These are phyloP conservation scores for Catocala sponsa DNA, from an alignment of 2,888 invertebrate genomes.

Conservation along the genomic window DNA sequence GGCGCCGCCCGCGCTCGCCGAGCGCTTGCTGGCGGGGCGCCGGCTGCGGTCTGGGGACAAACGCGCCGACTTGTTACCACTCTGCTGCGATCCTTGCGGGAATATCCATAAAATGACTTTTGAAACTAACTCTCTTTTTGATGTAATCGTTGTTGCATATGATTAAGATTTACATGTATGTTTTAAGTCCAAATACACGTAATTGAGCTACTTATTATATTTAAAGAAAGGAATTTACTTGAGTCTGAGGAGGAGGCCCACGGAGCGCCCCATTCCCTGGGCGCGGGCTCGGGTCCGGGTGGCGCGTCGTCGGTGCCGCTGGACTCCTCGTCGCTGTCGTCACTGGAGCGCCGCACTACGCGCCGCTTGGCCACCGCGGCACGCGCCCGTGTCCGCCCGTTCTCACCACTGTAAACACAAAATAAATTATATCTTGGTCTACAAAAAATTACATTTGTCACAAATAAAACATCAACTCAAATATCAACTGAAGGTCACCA, in stretches of 20 bases:
- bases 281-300: constrained; percentile 82
- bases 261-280: constrained; percentile 86
- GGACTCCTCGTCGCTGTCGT: constrained; percentile 84
- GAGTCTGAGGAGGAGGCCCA: constrained; percentile 84
- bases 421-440: too few species aligned
- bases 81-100: too few species aligned
- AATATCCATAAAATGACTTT: too few species aligned
- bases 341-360: constrained; percentile 79
- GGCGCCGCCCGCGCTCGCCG: constrained; percentile 83
- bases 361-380: constrained; percentile 75
- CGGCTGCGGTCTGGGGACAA: constrained; percentile 71
- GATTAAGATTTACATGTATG: too few species aligned
- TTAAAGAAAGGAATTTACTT: constrained; percentile 61
- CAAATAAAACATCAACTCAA: too few species aligned
- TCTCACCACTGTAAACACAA: constrained; percentile 65
- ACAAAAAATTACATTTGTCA: neutral
- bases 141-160: too few species aligned
- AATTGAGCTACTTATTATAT: too few species aligned
- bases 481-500: too few species aligned
- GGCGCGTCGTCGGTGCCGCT: constrained; percentile 83
- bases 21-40: constrained; percentile 79
- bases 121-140: too few species aligned
- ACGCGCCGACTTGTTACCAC: too few species aligned
- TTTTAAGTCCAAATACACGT: too few species aligned
- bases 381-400: constrained; percentile 70